Conservation (phyloP, 2,113 vertebrate species). For the Sclerurus mexicanus region DNA sequence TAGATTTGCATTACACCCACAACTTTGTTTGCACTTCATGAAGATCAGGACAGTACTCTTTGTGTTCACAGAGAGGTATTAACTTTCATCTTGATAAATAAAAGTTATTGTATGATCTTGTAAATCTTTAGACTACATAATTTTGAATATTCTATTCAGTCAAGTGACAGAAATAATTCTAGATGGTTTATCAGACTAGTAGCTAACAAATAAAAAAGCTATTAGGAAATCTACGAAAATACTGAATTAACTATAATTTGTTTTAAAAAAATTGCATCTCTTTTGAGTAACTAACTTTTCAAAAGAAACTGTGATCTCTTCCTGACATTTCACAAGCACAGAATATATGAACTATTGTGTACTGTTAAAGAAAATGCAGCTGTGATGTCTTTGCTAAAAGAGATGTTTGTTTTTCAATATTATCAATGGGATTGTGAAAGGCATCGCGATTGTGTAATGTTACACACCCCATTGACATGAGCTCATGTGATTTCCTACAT, state of each 20-base stretch:
- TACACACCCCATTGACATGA: background rate
- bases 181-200: background rate
- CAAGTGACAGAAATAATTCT: background rate
- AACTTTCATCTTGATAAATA: background rate
- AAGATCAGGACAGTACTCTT: background rate
- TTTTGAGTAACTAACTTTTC: background rate
- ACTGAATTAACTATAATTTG: background rate
- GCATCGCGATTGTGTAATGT: background rate
- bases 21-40: background rate
- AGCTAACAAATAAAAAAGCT: background rate
- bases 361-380: background rate
- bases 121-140: background rate
- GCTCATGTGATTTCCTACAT: background rate
- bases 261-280: background rate
- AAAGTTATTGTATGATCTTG: background rate
- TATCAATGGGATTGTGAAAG: fast-evolving
- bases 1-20: background rate
- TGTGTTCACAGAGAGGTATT: background rate
- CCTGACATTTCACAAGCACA: background rate
- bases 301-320: background rate
- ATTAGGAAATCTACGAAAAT: background rate
- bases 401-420: background rate
- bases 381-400: background rate
- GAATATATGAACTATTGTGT: background rate
- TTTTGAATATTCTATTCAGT: background rate